Evolutionary conservation across 1,140 invertebrate species (phyloP).

Genomic region (Papilio polyxenes): DNA sequence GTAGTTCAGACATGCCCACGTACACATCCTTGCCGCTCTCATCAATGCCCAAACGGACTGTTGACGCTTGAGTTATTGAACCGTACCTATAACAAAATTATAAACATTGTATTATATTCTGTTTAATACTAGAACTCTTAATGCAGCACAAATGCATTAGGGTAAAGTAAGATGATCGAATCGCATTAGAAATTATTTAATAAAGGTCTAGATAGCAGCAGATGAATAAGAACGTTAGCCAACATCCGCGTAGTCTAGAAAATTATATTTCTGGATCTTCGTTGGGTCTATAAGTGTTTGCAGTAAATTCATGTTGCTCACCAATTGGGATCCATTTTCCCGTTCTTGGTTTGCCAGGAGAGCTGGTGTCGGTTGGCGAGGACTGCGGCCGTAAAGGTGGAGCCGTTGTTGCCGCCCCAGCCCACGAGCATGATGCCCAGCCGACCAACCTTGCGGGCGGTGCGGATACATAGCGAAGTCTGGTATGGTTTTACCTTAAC

Average conservation of each 20-base stretch:
- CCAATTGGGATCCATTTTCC: conserved; percentile 91
- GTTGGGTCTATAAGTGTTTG: too few species aligned
- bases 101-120: neutral
- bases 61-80: conserved; percentile 94
- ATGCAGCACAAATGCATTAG: too few species aligned
- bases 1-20: conserved; percentile 89
- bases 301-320: conserved; percentile 58
- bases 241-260: too few species aligned
- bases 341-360: conserved; percentile 92
- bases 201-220: too few species aligned
- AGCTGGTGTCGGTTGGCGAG: conserved; percentile 92
- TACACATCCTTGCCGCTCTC: conserved; percentile 87
- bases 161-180: too few species aligned
- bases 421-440: conserved; percentile 96
- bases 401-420: conserved; percentile 97
- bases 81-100: conserved; percentile 86
- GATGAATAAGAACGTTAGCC: too few species aligned
- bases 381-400: conserved; percentile 94
- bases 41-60: conserved; percentile 88
- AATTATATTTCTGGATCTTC: too few species aligned
- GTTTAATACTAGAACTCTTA: too few species aligned
- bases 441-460: conserved; percentile 86
- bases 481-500: conserved; percentile 61
- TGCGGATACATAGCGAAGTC: conserved; percentile 82
- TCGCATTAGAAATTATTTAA: too few species aligned